phyloP scores from a whole-genome alignment of 2,797 vertebrate genomes.

The Mallotus villosus region DNA sequence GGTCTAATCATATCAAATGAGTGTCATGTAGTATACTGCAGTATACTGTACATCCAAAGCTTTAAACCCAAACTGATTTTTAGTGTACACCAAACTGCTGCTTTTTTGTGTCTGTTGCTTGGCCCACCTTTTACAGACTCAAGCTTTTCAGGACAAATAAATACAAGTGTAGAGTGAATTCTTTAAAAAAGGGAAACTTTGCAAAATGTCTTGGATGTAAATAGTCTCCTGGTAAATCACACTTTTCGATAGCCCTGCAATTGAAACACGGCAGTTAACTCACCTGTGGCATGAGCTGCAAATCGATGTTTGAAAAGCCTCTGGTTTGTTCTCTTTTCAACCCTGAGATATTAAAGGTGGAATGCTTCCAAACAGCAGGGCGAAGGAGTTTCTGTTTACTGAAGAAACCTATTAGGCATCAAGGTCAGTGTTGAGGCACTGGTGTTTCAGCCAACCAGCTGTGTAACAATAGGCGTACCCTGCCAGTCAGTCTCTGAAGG shows the following conservation, averaged over 20 bases:
- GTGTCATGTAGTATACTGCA: neutral
- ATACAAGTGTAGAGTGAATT: too few species aligned
- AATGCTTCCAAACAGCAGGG: neutral
- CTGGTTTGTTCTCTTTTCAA: neutral
- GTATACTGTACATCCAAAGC: too few species aligned
- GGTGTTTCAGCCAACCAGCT: neutral
- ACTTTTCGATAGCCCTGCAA: neutral
- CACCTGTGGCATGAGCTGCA: conserved; percentile 15
- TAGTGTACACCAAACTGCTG: neutral
- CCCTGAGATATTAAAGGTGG: conserved; percentile 1
- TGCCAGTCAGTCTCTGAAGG: neutral
- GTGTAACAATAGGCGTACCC: neutral
- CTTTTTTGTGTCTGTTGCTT: neutral
- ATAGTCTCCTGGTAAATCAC: too few species aligned
- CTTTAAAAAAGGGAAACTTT: too few species aligned
- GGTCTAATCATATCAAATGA: neutral
- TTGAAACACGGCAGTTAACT: neutral
- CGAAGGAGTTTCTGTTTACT: neutral
- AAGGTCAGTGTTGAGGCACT: conserved; percentile 1
- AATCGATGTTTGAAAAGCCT: neutral
- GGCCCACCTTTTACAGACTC: too few species aligned
- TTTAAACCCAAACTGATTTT: neutral
- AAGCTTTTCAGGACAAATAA: too few species aligned
- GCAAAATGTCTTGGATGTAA: too few species aligned
- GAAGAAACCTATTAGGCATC: neutral